Base-by-base conservation (phyloP, 2,113 vertebrate species). In the Oceanodroma tethys region DNA sequence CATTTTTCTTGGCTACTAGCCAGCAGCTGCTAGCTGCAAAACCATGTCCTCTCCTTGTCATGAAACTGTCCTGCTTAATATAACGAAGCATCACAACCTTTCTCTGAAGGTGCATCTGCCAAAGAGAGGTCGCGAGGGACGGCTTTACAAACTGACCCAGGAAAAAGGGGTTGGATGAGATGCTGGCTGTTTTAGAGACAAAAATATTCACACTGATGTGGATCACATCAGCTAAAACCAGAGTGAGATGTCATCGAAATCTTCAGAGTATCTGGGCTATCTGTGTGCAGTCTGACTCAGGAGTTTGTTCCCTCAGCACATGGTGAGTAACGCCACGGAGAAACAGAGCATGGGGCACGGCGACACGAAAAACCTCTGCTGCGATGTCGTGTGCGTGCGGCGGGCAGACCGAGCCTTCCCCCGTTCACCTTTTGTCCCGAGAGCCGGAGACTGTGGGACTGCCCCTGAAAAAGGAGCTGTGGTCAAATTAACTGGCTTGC, bases 341-440 rank as follows among this genome's bases (percentile, higher is more conserved):
- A 75, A 56, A 43, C 10, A 34, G 26, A 53, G 43, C 7, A 59
- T 0, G 2, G 22, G 60, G 36, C 62, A 76, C 0, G 1, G 71
- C 3, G 6, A 70, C n/a, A 50, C 1, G 1, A 23, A 47, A 80
- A 65, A 34, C 13, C 13, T 34, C 60, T 65, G 60, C 84, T 63
- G 55, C 36, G 25, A n/a, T 1, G 4, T 7, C 1, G 2, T 6
- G 13, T n/a, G 60, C 4, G 0, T 11, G 19, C 1, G 2, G 55
- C 2, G 1, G 36, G 29, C 55, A 67, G 32, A 40, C 13, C 1
- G 0, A 73, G 53, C 42, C 34, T 50, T 47, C 43, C 50, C 32
- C 0, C 13, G 42, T 10, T 84, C 8, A 8, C 30, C 50, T 50
- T 87, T 13, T 55, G 53, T 79, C 50, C 23, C 2, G 1, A 80